These are phyloP conservation scores for Drosophila meridionalis DNA, from an alignment of 2,888 invertebrate genomes.

Conservation along the genomic window DNA sequence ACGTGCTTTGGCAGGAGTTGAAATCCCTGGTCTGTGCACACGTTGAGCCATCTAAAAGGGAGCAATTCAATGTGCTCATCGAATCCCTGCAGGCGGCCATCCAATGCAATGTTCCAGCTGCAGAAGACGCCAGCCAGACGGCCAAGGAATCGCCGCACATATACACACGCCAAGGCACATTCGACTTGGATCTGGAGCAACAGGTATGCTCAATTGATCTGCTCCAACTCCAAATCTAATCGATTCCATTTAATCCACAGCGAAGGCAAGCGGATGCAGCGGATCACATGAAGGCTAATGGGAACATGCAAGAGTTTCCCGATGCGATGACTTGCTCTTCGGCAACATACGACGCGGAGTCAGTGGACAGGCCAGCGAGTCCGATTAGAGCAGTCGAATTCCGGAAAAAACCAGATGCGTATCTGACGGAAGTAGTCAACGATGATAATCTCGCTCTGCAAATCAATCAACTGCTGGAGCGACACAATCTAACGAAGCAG, in stretches of 20 bases:
- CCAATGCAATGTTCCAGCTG: background rate
- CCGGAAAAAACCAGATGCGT: constrained; percentile 32
- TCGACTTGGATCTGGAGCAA: constrained; percentile 59
- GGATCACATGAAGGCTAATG: constrained; percentile 5
- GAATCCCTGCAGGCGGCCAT: constrained; percentile 28
- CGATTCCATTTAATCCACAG: constrained; percentile 16
- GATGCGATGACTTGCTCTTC: constrained; percentile 66
- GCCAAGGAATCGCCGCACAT: constrained; percentile 15
- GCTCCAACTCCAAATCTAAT: background rate
- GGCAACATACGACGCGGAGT: constrained; percentile 63
- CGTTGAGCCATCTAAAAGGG: constrained; percentile 42
- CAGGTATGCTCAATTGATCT: constrained; percentile 2
- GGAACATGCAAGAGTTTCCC: constrained; percentile 51
- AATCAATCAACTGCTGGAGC: constrained; percentile 55
- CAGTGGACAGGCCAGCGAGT: constrained; percentile 15
- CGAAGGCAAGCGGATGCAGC: constrained; percentile 14
- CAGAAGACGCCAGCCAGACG: background rate
- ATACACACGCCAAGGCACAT: constrained; percentile 63
- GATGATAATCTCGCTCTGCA: constrained; percentile 54
- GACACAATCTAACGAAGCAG: constrained; percentile 53
- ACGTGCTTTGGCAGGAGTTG: constrained; percentile 37
- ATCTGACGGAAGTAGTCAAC: constrained; percentile 50
- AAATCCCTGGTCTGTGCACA: constrained; percentile 37
- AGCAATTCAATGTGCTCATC: constrained; percentile 44
- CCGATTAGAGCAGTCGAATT: constrained; percentile 9